Percentiles rank a stretch among this genome's conserved stretches.
Evolutionary conservation across 2,888 invertebrate species (phyloP).

Genomic region (Nomada goodeniana): DNA sequence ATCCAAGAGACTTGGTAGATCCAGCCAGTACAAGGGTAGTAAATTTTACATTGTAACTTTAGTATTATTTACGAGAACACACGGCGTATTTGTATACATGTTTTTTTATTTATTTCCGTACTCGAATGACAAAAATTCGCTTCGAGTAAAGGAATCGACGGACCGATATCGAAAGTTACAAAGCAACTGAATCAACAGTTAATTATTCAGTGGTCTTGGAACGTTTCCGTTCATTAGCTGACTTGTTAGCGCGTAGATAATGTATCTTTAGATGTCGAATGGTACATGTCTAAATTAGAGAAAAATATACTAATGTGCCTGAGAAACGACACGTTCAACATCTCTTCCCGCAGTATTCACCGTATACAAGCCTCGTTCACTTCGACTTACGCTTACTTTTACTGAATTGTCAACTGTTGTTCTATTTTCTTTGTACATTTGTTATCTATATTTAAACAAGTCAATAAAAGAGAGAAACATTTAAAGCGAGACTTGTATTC

Average conservation of each 20-base stretch:
- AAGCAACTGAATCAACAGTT: conserved; percentile 61
- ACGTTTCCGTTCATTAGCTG: conserved; percentile 36
- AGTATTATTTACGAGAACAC: conserved; percentile 52
- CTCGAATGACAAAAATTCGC: conserved; percentile 26
- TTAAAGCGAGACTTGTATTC: conserved; percentile 9
- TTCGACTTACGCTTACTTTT: conserved; percentile 40
- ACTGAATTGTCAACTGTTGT: conserved; percentile 65
- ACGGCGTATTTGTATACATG: conserved; percentile 52
- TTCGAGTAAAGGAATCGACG: conserved; percentile 21
- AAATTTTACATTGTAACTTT: conserved; percentile 51
- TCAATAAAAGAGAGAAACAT: conserved; percentile 52
- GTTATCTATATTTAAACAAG: conserved; percentile 57
- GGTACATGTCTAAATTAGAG: conserved; percentile 19
- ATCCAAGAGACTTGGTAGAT: conserved; percentile 43
- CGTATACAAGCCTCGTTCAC: conserved; percentile 18
- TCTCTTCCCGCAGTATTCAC: conserved; percentile 24
- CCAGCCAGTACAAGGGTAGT: conserved; percentile 53
- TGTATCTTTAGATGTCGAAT: conserved; percentile 13
- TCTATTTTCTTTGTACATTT: conserved; percentile 66
- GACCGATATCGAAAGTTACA: conserved; percentile 23
- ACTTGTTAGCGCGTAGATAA: conserved; percentile 7
- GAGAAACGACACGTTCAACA: conserved; percentile 20
- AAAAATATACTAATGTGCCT: conserved; percentile 35
- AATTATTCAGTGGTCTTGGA: conserved; percentile 52
- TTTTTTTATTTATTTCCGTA: conserved; percentile 60